phyloP scores from a whole-genome alignment of 2,113 vertebrate genomes.

The Daboia siamensis region DNA sequence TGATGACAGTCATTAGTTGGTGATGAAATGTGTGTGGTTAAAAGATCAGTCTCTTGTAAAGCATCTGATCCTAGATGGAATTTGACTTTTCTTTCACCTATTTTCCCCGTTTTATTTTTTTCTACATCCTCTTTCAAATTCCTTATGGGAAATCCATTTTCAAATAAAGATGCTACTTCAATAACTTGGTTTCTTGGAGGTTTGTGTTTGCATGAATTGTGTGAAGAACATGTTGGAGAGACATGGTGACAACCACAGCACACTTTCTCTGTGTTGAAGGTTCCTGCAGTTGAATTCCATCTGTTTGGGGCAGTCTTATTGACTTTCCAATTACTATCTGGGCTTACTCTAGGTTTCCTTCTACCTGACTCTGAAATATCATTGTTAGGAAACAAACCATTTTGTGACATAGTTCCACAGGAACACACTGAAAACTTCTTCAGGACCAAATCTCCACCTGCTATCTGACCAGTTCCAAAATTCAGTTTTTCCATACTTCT shows the following conservation, averaged over 20 bases:
- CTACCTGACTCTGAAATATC: background rate
- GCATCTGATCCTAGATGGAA: background rate
- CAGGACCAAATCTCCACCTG: background rate
- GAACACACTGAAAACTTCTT: slow-evolving; percentile 18
- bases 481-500: background rate
- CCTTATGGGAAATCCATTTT: background rate
- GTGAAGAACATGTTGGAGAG: background rate
- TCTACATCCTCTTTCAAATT: background rate
- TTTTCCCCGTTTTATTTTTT: background rate
- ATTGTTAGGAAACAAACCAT: slow-evolving; percentile 15
- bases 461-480: background rate
- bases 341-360: background rate
- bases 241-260: background rate
- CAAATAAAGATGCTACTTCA: slow-evolving; percentile 16
- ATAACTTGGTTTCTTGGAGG: background rate
- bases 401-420: slow-evolving; percentile 13
- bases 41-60: background rate
- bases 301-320: background rate
- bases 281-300: background rate
- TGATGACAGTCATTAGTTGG: background rate
- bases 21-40: background rate
- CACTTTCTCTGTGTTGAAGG: background rate
- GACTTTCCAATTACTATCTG: background rate
- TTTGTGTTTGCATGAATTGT: background rate
- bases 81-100: background rate